Conservation (phyloP, 2,797 vertebrate species). For the Enteromius thamalakanensis region DNA sequence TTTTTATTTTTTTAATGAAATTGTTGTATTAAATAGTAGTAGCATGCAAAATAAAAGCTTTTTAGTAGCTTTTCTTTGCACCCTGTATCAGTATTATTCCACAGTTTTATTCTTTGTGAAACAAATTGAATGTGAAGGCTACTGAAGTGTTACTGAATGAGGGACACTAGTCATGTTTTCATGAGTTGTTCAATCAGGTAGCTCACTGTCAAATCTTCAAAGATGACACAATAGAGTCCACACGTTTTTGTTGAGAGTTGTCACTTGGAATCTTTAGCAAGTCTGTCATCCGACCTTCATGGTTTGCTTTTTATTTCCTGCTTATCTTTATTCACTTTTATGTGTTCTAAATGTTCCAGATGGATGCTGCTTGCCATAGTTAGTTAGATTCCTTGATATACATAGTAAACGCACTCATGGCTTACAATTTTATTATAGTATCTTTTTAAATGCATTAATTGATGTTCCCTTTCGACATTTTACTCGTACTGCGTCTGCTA, state of each 20-base stretch:
- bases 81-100: neutral
- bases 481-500: too few species aligned
- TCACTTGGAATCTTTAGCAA: neutral
- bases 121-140: neutral
- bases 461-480: too few species aligned
- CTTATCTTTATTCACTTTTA: slow-evolving; percentile 13
- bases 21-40: neutral
- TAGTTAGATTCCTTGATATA: neutral
- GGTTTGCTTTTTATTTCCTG: neutral
- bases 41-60: neutral
- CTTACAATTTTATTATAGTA: neutral
- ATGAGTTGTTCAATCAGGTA: neutral
- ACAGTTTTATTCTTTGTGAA: neutral
- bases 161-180: neutral
- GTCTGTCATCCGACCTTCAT: neutral
- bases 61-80: neutral
- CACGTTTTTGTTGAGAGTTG: neutral
- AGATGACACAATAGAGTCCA: neutral
- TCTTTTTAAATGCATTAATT: neutral
- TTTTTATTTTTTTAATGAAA: neutral
- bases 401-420: neutral
- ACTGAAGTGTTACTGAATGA: neutral
- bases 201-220: neutral
- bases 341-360: neutral
- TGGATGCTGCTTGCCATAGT: slow-evolving; percentile 8